Conservation (phyloP, 2,113 vertebrate genomes). For the Gnathonemus echidnorhynchus region DNA sequence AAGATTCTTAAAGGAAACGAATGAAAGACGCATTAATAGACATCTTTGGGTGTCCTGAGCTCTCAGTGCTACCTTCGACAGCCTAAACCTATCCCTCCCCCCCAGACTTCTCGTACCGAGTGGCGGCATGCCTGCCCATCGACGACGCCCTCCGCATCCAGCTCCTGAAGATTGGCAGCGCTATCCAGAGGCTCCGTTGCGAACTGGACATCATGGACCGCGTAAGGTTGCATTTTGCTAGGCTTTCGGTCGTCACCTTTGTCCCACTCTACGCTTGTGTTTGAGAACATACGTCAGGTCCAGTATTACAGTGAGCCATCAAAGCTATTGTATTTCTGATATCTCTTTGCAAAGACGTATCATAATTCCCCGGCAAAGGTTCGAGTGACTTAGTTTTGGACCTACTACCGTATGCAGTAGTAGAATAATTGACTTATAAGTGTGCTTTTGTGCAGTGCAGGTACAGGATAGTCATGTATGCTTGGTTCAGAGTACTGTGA, state of each 20-base stretch:
- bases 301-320: background rate
- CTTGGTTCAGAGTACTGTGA: background rate
- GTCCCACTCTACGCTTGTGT: background rate
- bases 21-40: background rate
- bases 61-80: background rate
- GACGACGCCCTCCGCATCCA: conserved; percentile 86
- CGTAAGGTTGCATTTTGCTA: conserved; percentile 54
- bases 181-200: conserved; percentile 90
- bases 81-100: conserved; percentile 20
- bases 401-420: background rate
- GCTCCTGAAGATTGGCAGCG: conserved; percentile 87
- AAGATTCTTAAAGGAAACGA: background rate
- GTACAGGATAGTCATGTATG: background rate
- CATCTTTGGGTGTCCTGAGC: background rate
- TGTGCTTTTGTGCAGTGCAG: background rate
- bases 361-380: background rate
- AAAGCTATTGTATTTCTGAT: background rate
- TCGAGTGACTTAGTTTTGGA: background rate
- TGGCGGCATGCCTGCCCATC: conserved; percentile 93
- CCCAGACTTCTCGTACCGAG: conserved; percentile 94
- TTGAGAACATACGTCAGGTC: background rate
- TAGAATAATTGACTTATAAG: background rate
- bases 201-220: conserved; percentile 96
- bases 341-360: background rate
- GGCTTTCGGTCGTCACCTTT: background rate